These are phyloP conservation scores for Nemapogon koenigi DNA, from an alignment of 2,888 invertebrate genomes.

Conservation along the genomic window DNA sequence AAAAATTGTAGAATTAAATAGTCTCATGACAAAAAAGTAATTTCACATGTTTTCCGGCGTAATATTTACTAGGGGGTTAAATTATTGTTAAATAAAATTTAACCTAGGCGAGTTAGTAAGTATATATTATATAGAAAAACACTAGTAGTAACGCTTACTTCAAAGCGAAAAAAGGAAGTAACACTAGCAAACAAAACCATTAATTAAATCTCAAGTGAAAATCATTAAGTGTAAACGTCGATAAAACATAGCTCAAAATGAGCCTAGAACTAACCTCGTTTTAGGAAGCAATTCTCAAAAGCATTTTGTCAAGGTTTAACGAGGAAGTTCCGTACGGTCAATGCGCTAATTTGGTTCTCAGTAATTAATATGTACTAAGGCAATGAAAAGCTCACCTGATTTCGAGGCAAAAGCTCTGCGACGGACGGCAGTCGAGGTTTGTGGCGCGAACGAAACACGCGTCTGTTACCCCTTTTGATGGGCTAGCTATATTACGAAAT, in stretches of 20 bases:
- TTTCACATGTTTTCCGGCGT: too few species aligned
- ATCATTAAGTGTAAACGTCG: slow-evolving; percentile 3
- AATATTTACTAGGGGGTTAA: too few species aligned
- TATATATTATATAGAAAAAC: slow-evolving; percentile 9
- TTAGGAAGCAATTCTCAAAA: slow-evolving; percentile 17
- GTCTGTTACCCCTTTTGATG: too few species aligned
- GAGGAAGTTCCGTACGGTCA: slow-evolving; percentile 26
- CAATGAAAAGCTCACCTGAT: slow-evolving; percentile 4
- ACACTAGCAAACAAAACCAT: slow-evolving; percentile 17
- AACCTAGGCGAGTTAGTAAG: too few species aligned
- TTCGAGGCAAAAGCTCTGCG: slow-evolving; percentile 5
- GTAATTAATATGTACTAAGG: slow-evolving; percentile 7
- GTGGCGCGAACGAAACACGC: too few species aligned
- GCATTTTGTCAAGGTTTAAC: slow-evolving; percentile 9
- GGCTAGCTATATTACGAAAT: too few species aligned
- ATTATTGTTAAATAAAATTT: too few species aligned
- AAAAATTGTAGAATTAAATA: too few species aligned
- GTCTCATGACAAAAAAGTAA: too few species aligned
- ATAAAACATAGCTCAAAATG: slow-evolving; percentile 6
- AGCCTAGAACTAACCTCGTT: slow-evolving; percentile 5
- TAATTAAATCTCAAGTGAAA: slow-evolving; percentile 20
- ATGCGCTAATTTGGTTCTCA: slow-evolving; percentile 40
- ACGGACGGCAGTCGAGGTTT: too few species aligned
- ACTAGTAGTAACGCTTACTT: slow-evolving; percentile 17
- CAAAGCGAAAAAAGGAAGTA: slow-evolving; percentile 17